Evolutionary conservation across 30 jellyfish, hydroid and myxozoan genomes (phyloP).

Genomic region (Cassiopea andromeda): DNA sequence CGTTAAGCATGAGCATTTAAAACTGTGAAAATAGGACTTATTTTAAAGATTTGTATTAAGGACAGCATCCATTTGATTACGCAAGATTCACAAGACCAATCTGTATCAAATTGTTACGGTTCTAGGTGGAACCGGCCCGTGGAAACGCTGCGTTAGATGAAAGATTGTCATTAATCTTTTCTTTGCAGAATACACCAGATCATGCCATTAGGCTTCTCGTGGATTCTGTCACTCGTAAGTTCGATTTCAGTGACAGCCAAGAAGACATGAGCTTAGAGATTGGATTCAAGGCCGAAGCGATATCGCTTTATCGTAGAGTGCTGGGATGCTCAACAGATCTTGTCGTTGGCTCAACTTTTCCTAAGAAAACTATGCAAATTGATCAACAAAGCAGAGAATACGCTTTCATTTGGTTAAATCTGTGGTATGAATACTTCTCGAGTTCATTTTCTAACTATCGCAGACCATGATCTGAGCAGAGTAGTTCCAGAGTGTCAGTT

Average conservation of each 20-base stretch:
- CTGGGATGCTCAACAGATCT: constrained; percentile 27
- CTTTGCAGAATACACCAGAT: constrained; percentile 7
- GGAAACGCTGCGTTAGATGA: no score
- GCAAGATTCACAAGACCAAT: no score
- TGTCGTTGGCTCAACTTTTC: not conserved
- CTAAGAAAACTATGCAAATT: not conserved
- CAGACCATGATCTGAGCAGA: no score
- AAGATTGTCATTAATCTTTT: no score
- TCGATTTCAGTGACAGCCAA: not conserved
- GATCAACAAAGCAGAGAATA: constrained; percentile 14
- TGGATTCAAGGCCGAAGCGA: constrained; percentile 7
- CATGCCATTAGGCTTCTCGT: constrained; percentile 8
- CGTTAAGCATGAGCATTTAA: no score
- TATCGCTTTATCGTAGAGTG: constrained; percentile 7
- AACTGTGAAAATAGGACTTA: no score
- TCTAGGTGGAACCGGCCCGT: no score
- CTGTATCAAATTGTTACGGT: no score
- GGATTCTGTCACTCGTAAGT: constrained; percentile 25
- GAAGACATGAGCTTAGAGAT: not conserved
- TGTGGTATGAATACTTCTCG: constrained; percentile 11
- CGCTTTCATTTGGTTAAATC: constrained; percentile 30
- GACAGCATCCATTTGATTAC: no score
- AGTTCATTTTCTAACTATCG: not conserved
- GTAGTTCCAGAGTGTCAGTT: no score
- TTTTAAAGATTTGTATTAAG: no score